These are phyloP conservation scores for Hemibagrus wyckioides DNA, from an alignment of 2,113 vertebrate species.

Conservation along the genomic window DNA sequence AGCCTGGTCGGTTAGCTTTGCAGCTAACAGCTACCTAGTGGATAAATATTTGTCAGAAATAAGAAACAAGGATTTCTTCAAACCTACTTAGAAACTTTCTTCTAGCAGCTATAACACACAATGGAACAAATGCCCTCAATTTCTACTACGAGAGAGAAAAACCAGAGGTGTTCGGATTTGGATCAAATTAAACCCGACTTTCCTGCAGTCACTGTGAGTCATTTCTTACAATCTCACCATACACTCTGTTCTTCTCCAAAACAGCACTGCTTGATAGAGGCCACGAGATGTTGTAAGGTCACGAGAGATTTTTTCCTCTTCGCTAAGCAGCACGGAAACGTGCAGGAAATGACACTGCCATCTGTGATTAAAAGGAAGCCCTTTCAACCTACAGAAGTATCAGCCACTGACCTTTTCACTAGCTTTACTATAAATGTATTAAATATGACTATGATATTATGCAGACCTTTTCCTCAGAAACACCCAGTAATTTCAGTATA, in stretches of 20 bases:
- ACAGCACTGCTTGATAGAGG: not conserved
- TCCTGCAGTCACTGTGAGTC: too few species aligned
- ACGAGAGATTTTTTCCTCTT: not conserved
- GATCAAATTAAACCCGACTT: not conserved
- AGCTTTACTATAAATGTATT: not conserved
- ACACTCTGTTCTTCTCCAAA: not conserved
- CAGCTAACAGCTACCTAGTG: not conserved
- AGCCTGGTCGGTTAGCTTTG: not conserved
- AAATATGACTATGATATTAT: not conserved
- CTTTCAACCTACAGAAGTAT: slow-evolving; percentile 22
- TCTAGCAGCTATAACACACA: not conserved
- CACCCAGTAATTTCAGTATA: not conserved
- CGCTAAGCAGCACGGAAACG: not conserved
- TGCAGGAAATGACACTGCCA: slow-evolving; percentile 5
- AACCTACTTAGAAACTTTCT: not conserved
- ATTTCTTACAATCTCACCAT: not conserved
- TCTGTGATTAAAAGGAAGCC: slow-evolving; percentile 15
- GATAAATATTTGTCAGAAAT: not conserved
- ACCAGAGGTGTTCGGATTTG: not conserved
- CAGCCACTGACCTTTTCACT: slow-evolving; percentile 30
- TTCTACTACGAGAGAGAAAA: not conserved
- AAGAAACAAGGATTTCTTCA: not conserved
- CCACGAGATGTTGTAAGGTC: not conserved
- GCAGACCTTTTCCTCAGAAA: slow-evolving; percentile 14
- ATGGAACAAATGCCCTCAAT: not conserved